Conservation (phyloP, 2,888 invertebrate species). For the Heliconius charithonia region DNA sequence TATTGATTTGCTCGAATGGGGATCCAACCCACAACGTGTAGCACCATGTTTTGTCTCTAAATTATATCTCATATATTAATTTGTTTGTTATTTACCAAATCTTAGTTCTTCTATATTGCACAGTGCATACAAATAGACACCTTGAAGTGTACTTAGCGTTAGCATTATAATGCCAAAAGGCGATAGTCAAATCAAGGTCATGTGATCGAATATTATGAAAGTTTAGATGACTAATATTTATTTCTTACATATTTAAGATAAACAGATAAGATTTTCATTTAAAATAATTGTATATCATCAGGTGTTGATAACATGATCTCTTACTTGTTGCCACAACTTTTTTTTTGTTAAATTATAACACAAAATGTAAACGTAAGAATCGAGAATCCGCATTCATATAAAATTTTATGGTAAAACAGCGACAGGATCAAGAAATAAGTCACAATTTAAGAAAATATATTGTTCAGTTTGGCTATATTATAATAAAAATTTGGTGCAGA, state of each 20-base stretch:
- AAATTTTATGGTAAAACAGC: no score
- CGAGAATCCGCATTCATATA: no score
- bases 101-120: neutral
- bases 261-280: neutral
- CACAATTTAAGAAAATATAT: no score
- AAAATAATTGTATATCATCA: neutral
- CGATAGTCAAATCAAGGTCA: conserved; percentile 12
- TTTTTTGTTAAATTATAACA: no score
- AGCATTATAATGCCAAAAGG: neutral
- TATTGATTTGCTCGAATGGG: no score
- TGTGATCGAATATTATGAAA: conserved; percentile 4
- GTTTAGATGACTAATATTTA: neutral
- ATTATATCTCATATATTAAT: neutral
- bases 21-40: no score
- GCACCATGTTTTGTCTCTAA: neutral
- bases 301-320: no score
- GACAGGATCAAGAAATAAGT: no score
- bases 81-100: neutral
- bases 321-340: no score
- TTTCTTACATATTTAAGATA: neutral
- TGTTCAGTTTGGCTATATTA: no score
- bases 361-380: no score
- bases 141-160: conserved; percentile 15
- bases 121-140: conserved; percentile 7
- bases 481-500: no score